A percentile compares a stretch with the other conserved stretches of the same genome.
These are phyloP conservation scores for Acrossocheilus wenchowensis DNA, from an alignment of 2,797 vertebrate species.

Conservation along the genomic window DNA sequence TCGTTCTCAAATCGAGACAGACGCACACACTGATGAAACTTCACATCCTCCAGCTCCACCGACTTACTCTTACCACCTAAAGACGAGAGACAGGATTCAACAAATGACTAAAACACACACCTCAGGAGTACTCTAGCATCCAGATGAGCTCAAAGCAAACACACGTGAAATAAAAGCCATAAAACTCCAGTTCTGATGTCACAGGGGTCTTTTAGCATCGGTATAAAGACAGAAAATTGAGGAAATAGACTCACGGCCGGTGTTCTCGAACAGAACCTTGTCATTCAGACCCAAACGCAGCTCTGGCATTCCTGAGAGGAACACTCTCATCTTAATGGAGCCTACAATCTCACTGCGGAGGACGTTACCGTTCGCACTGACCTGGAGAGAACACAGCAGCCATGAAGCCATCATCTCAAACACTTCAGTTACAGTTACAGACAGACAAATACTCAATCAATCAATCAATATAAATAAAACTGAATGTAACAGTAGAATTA, in stretches of 20 bases:
- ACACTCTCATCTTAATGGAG: constrained; percentile 98
- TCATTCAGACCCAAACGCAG: constrained; percentile 94
- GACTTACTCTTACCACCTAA: constrained; percentile 94
- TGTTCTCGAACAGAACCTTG: constrained; percentile 98
- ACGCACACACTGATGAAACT: constrained; percentile 95
- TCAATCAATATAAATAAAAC: not conserved
- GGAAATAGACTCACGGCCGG: constrained; percentile 91
- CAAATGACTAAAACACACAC: not conserved
- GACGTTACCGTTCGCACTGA: constrained; percentile 96
- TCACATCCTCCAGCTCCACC: constrained; percentile 92
- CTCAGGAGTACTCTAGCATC: not conserved
- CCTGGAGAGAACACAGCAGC: constrained; percentile 72
- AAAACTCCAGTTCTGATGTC: not conserved
- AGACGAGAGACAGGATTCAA: not conserved
- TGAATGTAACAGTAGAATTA: not conserved
- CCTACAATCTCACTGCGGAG: constrained; percentile 97
- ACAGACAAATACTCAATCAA: not conserved
- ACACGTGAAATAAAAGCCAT: not conserved
- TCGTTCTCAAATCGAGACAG: constrained; percentile 95
- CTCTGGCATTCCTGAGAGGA: constrained; percentile 97
- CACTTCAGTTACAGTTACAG: not conserved
- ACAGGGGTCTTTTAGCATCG: not conserved
- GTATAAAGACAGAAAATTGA: not conserved
- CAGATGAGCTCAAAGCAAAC: constrained; percentile 83
- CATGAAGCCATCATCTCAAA: not conserved